These are phyloP conservation scores for Agriopis leucophaearia DNA, from an alignment of 2,888 invertebrate species.

Conservation along the genomic window DNA sequence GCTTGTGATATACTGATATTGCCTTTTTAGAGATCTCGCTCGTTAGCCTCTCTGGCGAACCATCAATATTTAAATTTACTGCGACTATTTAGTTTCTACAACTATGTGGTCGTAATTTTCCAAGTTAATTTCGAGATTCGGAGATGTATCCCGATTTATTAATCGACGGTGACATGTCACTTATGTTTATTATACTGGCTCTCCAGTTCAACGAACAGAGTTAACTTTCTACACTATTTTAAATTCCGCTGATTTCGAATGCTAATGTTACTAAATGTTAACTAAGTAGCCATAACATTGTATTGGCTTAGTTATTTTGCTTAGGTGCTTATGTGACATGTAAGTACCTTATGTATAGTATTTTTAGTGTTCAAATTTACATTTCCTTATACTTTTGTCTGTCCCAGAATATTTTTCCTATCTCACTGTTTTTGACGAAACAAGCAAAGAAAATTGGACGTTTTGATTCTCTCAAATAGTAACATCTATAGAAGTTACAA, in stretches of 20 bases:
- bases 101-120: slow-evolving; percentile 44
- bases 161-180: slow-evolving; percentile 28
- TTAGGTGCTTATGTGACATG: too few species aligned
- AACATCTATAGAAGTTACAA: too few species aligned
- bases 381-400: too few species aligned
- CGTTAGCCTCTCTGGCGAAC: slow-evolving; percentile 75
- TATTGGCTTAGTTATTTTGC: too few species aligned
- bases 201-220: not conserved
- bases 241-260: slow-evolving; percentile 10
- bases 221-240: slow-evolving; percentile 18
- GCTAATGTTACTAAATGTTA: not conserved
- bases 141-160: slow-evolving; percentile 32
- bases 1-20: slow-evolving; percentile 80
- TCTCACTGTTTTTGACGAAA: too few species aligned
- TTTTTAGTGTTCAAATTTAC: too few species aligned
- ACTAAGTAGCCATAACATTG: too few species aligned
- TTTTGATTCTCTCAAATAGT: too few species aligned
- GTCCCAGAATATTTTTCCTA: too few species aligned
- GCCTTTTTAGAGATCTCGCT: slow-evolving; percentile 74
- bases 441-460: too few species aligned
- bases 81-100: slow-evolving; percentile 61
- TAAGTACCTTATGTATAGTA: too few species aligned
- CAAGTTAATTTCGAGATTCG: slow-evolving; percentile 38
- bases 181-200: slow-evolving; percentile 19
- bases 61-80: slow-evolving; percentile 78